Base-by-base conservation (phyloP, 1,140 invertebrate genomes). In the Rhopalosiphum padi region DNA sequence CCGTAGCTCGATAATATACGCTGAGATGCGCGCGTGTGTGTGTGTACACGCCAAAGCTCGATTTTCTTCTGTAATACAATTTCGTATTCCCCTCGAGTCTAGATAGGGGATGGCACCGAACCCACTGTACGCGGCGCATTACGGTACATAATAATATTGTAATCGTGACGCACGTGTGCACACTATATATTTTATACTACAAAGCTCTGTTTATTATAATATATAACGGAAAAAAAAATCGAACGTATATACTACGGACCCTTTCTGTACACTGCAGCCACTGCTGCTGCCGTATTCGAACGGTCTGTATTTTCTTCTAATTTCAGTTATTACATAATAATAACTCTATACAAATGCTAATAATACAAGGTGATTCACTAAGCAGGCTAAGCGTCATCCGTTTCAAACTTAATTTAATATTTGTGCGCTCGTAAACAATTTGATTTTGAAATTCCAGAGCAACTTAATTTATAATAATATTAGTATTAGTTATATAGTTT, bases 61-160 rank as follows among this genome's bases (percentile, higher is more conserved):
- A 89, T 37, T 89, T 89, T 37, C 22, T 89, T 30, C 88, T 22
- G 48, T 89, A 55, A 89, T 89, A 41, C 88, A 89, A 89, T 89
- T 55, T 89, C 37, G 60, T 89, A 89, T 89, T 89, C 88, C 88
- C 88, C n/a, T 89, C 23, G 51, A 89, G 88, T 41, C 48, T 41
- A 5, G 48, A 55, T 86, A 53, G 46, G 51, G 22, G 22, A 46
- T 37, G 35, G n/a, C n/a, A 55, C 46, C n/a, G n/a, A 51, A 37
- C 37, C 23, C 35, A 41, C 22, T 25, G 53, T 35, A 77, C 15
- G 43, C 4, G 37, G 41, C 6, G 46, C 22, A 48, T 87, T 87
- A 88, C 22, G 35, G n/a, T 88, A 53, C n/a, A 35, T 89, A 37
- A 41, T 25, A 55, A 55, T 55, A 55, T 89, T 55, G 48, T 89